A percentile compares a stretch with the other conserved stretches of the same genome.
These are phyloP conservation scores for Oasisia sp. DNA, from an alignment of 2,888 invertebrate genomes.

Conservation along the genomic window DNA sequence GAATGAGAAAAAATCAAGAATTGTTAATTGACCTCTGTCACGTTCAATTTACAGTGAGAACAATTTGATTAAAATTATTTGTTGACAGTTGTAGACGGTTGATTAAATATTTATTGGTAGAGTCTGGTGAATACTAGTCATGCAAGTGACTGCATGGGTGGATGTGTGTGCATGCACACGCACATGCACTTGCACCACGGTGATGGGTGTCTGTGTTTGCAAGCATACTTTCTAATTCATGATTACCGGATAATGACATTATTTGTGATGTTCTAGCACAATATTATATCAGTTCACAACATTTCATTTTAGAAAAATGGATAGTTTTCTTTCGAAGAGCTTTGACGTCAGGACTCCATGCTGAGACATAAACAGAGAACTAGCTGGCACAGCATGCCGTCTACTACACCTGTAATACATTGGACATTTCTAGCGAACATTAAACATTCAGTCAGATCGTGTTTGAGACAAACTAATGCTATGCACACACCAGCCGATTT, in stretches of 20 bases:
- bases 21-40: background rate
- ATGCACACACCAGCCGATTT: too few species aligned
- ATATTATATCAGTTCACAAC: background rate
- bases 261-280: background rate
- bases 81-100: background rate
- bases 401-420: too few species aligned
- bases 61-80: too few species aligned
- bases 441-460: too few species aligned
- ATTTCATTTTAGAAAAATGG: too few species aligned
- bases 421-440: too few species aligned
- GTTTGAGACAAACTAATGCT: too few species aligned
- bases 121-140: background rate
- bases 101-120: background rate
- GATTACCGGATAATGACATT: background rate
- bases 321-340: too few species aligned
- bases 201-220: background rate
- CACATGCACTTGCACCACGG: background rate
- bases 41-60: background rate
- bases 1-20: background rate
- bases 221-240: background rate
- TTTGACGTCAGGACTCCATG: too few species aligned
- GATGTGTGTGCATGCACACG: background rate
- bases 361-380: too few species aligned
- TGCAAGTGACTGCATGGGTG: background rate
- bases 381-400: too few species aligned